A percentile compares a stretch with the other conserved stretches of the same genome.
Evolutionary conservation across 2,888 invertebrate species (phyloP).

Genomic region (Andricus quercusramuli): DNA sequence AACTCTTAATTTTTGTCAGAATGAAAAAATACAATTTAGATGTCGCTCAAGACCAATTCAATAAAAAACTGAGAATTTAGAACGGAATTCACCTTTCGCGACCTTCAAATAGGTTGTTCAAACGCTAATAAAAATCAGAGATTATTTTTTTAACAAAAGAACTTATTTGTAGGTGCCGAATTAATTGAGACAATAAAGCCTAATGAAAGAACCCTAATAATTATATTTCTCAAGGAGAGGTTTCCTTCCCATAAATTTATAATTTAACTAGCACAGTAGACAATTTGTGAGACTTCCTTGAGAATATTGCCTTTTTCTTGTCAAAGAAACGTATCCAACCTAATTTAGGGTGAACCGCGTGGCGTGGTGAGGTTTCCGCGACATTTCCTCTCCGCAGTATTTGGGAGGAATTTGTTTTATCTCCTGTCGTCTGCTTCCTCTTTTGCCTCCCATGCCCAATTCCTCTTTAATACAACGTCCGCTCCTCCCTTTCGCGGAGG

Average conservation of each 20-base stretch:
- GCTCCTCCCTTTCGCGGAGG: slow-evolving; percentile 11
- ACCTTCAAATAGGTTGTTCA: no score
- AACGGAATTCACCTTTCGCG: no score
- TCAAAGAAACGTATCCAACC: neutral
- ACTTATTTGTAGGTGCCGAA: no score
- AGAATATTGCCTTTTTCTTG: neutral
- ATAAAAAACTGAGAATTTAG: no score
- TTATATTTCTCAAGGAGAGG: neutral
- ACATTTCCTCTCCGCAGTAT: slow-evolving; percentile 61
- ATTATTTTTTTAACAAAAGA: no score
- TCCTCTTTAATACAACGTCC: slow-evolving; percentile 12
- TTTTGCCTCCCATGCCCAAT: slow-evolving; percentile 42
- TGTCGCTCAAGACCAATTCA: no score
- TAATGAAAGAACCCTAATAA: no score
- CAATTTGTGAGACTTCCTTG: neutral
- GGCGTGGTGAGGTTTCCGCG: slow-evolving; percentile 58
- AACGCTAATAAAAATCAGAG: no score
- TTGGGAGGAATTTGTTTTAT: slow-evolving; percentile 68
- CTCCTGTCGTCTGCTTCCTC: slow-evolving; percentile 40
- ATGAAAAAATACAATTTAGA: no score
- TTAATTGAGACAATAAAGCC: no score
- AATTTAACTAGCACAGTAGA: neutral
- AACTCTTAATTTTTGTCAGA: no score
- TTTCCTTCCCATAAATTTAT: neutral
- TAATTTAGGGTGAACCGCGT: slow-evolving; percentile 50